These are phyloP conservation scores for Linepithema humile DNA, from an alignment of 1,140 invertebrate species.

Conservation along the genomic window DNA sequence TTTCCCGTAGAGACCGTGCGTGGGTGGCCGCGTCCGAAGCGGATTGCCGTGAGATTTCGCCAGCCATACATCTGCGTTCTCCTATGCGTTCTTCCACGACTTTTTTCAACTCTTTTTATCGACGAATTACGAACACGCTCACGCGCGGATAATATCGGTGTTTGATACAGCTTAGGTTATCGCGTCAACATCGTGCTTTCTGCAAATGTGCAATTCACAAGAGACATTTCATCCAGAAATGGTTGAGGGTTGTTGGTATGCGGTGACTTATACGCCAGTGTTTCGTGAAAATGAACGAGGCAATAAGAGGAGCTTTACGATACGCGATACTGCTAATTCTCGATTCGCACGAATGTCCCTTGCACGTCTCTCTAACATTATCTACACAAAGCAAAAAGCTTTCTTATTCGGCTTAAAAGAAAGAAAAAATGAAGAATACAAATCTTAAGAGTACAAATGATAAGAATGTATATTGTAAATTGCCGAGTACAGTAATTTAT, in stretches of 20 bases:
- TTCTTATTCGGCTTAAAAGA: not conserved
- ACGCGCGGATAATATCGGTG: conserved; percentile 41
- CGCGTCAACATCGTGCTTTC: conserved; percentile 39
- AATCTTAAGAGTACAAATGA: not conserved
- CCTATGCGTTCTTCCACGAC: conserved; percentile 31
- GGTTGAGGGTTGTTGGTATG: not conserved
- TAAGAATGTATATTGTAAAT: not conserved
- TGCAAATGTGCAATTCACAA: not conserved
- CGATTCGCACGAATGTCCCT: conserved; percentile 2
- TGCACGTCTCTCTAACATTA: not conserved
- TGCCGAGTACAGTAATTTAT: not conserved
- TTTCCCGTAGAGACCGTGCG: conserved; percentile 24
- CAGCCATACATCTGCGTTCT: not conserved
- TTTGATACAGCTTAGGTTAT: conserved; percentile 34
- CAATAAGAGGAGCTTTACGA: conserved; percentile 5
- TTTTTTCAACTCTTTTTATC: conserved; percentile 50
- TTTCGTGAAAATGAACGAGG: conserved; percentile 8
- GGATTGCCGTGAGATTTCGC: conserved; percentile 14
- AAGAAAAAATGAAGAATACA: not conserved
- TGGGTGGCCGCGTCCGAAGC: conserved; percentile 18
- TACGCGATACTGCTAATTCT: not conserved
- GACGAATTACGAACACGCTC: conserved; percentile 44
- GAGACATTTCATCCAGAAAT: conserved; percentile 16
- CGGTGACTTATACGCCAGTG: not conserved
- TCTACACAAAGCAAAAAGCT: not conserved